A percentile compares a stretch with the other conserved stretches of the same genome.
Evolutionary conservation across 2,888 invertebrate species (phyloP).

Genomic region (Tetheella fluctuosa): DNA sequence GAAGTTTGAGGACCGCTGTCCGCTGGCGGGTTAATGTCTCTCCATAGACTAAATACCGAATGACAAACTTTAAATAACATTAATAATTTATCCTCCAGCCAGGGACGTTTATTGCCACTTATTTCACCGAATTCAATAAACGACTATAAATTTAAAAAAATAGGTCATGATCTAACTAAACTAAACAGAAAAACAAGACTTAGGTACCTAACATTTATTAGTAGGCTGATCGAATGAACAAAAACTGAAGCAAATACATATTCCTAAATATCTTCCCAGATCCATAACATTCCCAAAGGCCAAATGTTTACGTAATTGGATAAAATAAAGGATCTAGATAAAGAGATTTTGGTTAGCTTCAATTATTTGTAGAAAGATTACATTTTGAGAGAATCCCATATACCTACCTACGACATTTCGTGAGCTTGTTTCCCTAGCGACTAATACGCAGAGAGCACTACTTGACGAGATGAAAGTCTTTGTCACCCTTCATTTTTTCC

Average conservation of each 20-base stretch:
- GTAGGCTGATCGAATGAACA: neutral
- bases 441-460: conserved; percentile 14
- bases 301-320: neutral
- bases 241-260: too few species aligned
- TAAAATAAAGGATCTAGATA: neutral
- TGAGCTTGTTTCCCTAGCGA: conserved; percentile 30
- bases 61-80: conserved; percentile 6
- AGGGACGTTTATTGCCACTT: conserved; percentile 31
- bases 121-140: conserved; percentile 13
- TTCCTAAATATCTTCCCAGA: too few species aligned
- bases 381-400: neutral
- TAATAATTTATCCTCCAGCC: conserved; percentile 30
- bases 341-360: neutral
- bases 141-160: neutral
- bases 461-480: conserved; percentile 45
- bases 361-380: neutral
- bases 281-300: neutral
- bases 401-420: conserved; percentile 16
- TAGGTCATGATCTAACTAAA: too few species aligned
- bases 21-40: conserved; percentile 48
- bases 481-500: conserved; percentile 64
- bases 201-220: neutral
- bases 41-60: conserved; percentile 32
- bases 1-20: conserved; percentile 56
- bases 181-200: neutral